Evolutionary conservation across 2,888 invertebrate genomes (phyloP), one percentile per base, ranked within the genome.

Genomic region (Stenurella melanura): DNA sequence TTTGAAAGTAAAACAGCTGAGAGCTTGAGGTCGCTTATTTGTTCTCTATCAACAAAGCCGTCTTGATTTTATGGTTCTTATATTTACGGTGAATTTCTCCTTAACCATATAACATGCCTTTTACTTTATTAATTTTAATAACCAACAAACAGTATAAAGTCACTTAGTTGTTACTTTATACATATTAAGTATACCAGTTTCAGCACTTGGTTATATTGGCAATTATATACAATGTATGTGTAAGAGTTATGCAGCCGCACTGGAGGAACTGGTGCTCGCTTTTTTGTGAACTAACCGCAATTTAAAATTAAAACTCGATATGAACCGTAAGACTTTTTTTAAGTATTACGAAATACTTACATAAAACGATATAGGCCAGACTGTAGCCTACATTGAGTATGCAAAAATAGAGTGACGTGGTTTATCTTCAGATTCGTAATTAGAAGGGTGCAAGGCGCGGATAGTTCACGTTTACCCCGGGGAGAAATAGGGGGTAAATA

Each of bases 1-100:
- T 83, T 83, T 79, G 84, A 84, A 83, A 85, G 85, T 85, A 84
- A 85, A 81, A 83, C 85, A 83, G 82, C 84, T 83, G 82, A 83
- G 79, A 58, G 79, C 76, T 81, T 81, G 81, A 85, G 82, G 83
- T 84, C 85, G 85, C 78, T 82, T 76, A 67, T 82, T 82, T 78
- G 77, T 79, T 82, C 75, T 73, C 61, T 66, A 76, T 78, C 50
- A 66, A 15, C 50, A 21, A 19, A 34, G 42, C 50, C 70, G 42
- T 69, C 58, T 69, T 57, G 69, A 58, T 57, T 57, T 57, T 69
- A 17, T 61, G 17, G 30, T 61, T 30, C 26, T 30, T 30, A 30
- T 30, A 61, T 30, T 61, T 50, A 30, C 30, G 68, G 30, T 30
- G 30, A n/a, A 34, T 17, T 34, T 69, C 17, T 56, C 17, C 38